A percentile compares a stretch with the other conserved stretches of the same genome.
Conservation (phyloP, 2,888 invertebrate species). For the Caenorhabditis japonica region DNA sequence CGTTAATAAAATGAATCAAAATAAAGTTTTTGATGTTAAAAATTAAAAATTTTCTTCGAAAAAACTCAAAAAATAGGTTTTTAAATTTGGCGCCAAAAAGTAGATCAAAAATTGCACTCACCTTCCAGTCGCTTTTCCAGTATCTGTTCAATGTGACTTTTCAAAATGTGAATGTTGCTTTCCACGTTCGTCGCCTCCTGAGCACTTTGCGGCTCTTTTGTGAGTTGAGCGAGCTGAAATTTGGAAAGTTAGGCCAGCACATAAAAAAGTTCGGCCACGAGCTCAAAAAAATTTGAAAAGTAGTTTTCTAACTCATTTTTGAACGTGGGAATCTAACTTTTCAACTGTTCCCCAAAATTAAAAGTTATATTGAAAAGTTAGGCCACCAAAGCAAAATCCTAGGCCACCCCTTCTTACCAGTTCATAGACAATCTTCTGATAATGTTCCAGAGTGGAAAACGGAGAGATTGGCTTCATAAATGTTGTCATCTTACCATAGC, state of each 20-base stretch:
- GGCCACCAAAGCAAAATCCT: too few relatives aligned
- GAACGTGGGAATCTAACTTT: too few relatives aligned
- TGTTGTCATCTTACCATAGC: conserved; percentile 5
- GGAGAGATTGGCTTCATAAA: conserved; percentile 19
- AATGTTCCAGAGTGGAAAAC: conserved; percentile 42
- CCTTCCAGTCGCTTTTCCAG: conserved; percentile 44
- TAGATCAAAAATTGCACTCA: too few relatives aligned
- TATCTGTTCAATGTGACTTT: conserved; percentile 34
- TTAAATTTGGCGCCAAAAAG: too few relatives aligned
- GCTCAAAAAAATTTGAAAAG: too few relatives aligned
- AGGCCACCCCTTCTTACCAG: too few relatives aligned
- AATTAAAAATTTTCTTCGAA: too few relatives aligned
- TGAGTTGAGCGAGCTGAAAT: conserved; percentile 36
- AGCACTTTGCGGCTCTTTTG: conserved; percentile 6
- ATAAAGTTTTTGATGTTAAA: too few relatives aligned
- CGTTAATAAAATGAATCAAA: too few relatives aligned
- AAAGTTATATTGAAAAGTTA: too few relatives aligned
- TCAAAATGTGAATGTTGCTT: conserved; percentile 21
- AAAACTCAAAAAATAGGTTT: too few relatives aligned
- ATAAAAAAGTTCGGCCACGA: neutral
- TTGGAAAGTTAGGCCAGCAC: neutral
- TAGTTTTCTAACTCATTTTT: too few relatives aligned
- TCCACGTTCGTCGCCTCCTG: conserved; percentile 18
- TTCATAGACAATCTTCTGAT: conserved; percentile 52
- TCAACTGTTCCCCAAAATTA: neutral